Evolutionary conservation across 2,888 invertebrate species (phyloP), one percentile per base, ranked within the genome.

Genomic region (Morpho achilles): DNA sequence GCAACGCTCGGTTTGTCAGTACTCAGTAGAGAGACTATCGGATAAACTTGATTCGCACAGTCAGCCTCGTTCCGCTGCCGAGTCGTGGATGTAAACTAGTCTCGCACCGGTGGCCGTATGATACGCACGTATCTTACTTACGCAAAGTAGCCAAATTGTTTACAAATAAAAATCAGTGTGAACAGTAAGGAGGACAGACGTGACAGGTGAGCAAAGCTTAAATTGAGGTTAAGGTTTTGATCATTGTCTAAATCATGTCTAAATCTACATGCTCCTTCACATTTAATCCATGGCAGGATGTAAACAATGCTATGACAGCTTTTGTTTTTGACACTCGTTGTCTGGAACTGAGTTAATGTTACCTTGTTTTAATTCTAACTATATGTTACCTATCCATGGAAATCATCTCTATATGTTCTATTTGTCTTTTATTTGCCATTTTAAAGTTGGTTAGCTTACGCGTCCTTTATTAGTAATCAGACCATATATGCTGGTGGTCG

Each of bases 121-220:
- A 71, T 64, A 74, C 72, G 75, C 80, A 80, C 85, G 87, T 75
- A 57, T 52, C 53, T 62, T 55, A 62, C 59, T 43, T 62, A 66
- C 59, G 66, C 60, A 59, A 62, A 56, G 68, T 61, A 59, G 53
- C 43, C 63, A 60, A 69, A 70, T 82, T 86, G 87, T 87, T 87
- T 84, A 87, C 82, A 83, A 83, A 82, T 80, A 80, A 67, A 77
- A 78, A 73, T 67, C 73, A 75, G 81, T 82, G 83, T 64, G 72
- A 72, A 74, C 73, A 71, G 69, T 66, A 65, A 76, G 77, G 77
- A 81, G 81, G 82, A 86, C 82, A 81, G 75, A 69, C 75, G 76
- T 79, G 79, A 78, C 76, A 79, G 83, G 88, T 87, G 73, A 85
- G 88, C 77, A 70, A 76, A 74, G 75, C 71, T 74, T 67, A 65